phyloP scores from a whole-genome alignment of 2,113 vertebrate species.

The Myotis yumanensis region DNA sequence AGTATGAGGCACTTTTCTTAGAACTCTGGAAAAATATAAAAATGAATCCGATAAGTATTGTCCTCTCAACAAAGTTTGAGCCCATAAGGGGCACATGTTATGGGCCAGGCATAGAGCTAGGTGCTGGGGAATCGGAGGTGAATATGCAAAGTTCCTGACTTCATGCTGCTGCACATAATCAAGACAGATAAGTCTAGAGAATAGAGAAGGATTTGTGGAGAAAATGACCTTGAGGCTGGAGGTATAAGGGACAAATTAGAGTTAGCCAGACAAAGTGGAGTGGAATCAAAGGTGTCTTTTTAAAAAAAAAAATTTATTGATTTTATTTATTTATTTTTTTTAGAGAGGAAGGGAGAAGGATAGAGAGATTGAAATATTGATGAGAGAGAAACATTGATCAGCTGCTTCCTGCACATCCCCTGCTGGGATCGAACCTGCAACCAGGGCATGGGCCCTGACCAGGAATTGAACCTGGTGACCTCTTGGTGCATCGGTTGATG shows the following conservation, averaged over 20 bases:
- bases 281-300: neutral
- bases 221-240: neutral
- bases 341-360: too few species aligned
- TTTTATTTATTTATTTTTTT: too few species aligned
- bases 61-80: neutral
- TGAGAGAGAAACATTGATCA: neutral
- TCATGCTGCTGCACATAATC: neutral
- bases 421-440: too few species aligned
- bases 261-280: neutral
- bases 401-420: too few species aligned
- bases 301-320: too few species aligned
- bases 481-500: too few species aligned
- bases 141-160: neutral
- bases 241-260: neutral
- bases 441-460: neutral
- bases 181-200: neutral
- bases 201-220: neutral
- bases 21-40: slow-evolving; percentile 14
- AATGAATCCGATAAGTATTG: neutral
- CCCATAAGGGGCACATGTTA: neutral
- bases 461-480: too few species aligned
- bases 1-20: neutral
- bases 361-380: too few species aligned
- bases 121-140: neutral
- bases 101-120: neutral